Percentiles rank a stretch among this genome's conserved stretches.
Evolutionary conservation across 1,140 invertebrate genomes (phyloP).

Genomic region (Heterodera schachtii): DNA sequence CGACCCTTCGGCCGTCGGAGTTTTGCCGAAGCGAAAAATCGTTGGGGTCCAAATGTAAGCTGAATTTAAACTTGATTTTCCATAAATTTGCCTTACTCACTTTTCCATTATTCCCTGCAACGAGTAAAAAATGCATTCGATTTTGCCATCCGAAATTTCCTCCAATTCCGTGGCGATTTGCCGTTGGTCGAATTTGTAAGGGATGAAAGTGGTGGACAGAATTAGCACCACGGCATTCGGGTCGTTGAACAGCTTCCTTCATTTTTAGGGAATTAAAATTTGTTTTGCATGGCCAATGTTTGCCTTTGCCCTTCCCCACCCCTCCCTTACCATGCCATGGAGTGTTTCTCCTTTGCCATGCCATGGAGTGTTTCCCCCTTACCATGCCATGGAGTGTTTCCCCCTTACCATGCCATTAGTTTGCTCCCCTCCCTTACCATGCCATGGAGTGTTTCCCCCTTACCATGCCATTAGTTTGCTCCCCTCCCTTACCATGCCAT

Average conservation of each 20-base stretch:
- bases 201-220: conserved; percentile 79
- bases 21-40: background rate
- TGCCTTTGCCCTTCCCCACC: too few relatives aligned
- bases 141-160: conserved; percentile 67
- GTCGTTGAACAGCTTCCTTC: conserved; percentile 36
- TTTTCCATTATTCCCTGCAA: conserved; percentile 70
- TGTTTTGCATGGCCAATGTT: too few relatives aligned
- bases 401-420: too few relatives aligned
- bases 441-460: too few relatives aligned
- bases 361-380: too few relatives aligned
- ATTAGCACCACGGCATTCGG: conserved; percentile 78
- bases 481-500: conserved; percentile 53
- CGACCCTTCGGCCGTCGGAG: background rate
- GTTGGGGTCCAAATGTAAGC: conserved; percentile 65
- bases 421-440: conserved; percentile 25
- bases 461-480: too few relatives aligned
- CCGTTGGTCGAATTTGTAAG: conserved; percentile 74
- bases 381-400: too few relatives aligned
- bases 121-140: conserved; percentile 75
- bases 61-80: background rate
- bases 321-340: too few relatives aligned
- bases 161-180: conserved; percentile 84
- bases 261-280: too few relatives aligned
- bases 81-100: conserved; percentile 23
- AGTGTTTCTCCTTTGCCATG: too few relatives aligned